These are phyloP conservation scores for Petroica traversi DNA, from an alignment of 2,113 vertebrate species.

Conservation along the genomic window DNA sequence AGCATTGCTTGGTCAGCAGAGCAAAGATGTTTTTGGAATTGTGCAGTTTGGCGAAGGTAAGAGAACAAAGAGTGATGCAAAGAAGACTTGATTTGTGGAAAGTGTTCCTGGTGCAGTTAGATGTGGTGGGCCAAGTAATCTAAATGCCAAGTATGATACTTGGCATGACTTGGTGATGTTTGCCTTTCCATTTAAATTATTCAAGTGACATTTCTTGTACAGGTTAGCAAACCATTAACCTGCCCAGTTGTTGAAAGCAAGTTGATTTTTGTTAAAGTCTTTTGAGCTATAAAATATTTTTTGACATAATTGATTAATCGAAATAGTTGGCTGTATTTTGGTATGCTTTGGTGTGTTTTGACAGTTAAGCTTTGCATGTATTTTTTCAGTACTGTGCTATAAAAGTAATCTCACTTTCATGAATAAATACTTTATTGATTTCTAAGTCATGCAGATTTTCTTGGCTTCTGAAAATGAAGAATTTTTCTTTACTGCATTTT, in stretches of 20 bases:
- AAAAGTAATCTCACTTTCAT: neutral
- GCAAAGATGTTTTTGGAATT: neutral
- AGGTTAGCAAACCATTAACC: neutral
- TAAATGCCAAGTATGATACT: neutral
- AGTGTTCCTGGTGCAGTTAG: fast-evolving
- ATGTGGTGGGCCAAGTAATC: neutral
- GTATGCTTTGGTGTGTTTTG: neutral
- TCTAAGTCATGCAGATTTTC: neutral
- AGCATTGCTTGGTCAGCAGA: neutral
- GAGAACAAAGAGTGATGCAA: neutral
- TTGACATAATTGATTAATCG: neutral
- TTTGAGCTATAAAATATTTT: neutral
- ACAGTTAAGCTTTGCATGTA: neutral
- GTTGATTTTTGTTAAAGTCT: neutral
- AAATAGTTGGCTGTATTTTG: neutral
- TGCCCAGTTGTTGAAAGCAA: neutral
- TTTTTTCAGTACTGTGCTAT: neutral
- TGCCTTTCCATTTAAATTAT: neutral
- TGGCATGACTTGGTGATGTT: neutral
- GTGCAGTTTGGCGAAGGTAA: neutral
- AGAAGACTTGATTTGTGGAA: neutral
- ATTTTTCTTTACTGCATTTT: neutral
- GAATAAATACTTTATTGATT: neutral
- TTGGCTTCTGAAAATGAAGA: neutral
- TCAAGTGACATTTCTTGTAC: neutral